Base-by-base conservation (phyloP, 2,113 vertebrate species). In the Mobula hypostoma region DNA sequence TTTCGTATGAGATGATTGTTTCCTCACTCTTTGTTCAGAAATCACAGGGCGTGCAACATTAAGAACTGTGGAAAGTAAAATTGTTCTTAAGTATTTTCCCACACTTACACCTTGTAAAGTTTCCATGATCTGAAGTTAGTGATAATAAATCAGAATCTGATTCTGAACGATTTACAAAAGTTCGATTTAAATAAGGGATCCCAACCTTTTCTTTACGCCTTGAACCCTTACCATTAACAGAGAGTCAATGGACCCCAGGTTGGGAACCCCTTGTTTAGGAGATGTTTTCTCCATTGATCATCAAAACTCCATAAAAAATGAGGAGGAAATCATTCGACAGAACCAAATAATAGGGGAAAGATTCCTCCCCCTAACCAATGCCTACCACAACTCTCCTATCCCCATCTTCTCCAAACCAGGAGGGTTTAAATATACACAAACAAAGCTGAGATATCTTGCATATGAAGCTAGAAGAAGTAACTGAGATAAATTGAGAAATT, bases 11-110 rank as follows among this genome's bases (percentile, higher is more conserved):
- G 68, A 93, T 76, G 19, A 7, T 93, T 24, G 7, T 56, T 93
- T n/a, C 21, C 74, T 48, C 24, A 76, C 24, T 74, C 21, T 56
- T 93, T 93, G 70, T 93, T 93, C 91, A 29, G 91, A 76, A 74
- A 93, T 17, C 36, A 56, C 40, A 93, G 21, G 68, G 12, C 74
- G 36, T 48, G 68, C 68, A 74, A 70, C 68, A 93, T 93, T 74
- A 48, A 14, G 11, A 1, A 93, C 90, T 93, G 90, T 93, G 36
- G 36, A 74, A 40, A 14, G 40, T 27, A 74, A 72, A 93, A 74
- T 93, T 74, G 36, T 56, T 56, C 91, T 74, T 93, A 40, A 93
- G 24, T 93, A 76, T 8, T 4, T 72, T 74, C 27, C 70, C 2
- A 19, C n/a, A 68, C 17, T 32, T 70, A 70, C 8, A 21, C 68